phyloP scores from a whole-genome alignment of 2,888 invertebrate species.

The Lasiommata megera region DNA sequence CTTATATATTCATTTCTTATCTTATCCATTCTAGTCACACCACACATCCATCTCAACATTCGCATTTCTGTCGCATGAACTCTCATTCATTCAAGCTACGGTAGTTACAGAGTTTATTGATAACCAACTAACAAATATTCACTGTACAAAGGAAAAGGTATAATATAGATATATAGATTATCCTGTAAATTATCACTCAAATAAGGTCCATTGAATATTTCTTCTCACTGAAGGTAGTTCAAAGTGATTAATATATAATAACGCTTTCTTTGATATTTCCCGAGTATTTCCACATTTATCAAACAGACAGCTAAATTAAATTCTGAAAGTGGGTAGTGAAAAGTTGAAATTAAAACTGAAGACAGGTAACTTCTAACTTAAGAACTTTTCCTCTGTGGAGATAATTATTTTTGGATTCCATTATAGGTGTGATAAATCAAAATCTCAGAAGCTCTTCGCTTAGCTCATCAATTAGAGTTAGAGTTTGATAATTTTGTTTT shows the following conservation, averaged over 20 bases:
- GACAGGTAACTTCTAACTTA: slow-evolving; percentile 9
- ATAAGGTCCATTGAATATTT: too few species aligned
- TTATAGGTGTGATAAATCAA: slow-evolving; percentile 8
- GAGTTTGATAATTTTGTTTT: neutral
- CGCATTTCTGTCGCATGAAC: too few species aligned
- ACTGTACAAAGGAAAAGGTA: too few species aligned
- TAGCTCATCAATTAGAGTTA: slow-evolving; percentile 2
- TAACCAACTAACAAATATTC: too few species aligned
- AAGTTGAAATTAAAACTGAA: slow-evolving; percentile 9
- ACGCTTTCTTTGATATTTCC: slow-evolving; percentile 2
- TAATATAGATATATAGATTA: too few species aligned
- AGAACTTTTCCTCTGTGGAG: neutral
- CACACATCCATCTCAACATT: too few species aligned
- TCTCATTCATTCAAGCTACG: too few species aligned
- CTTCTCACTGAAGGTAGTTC: neutral
- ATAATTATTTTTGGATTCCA: slow-evolving; percentile 10
- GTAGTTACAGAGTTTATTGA: too few species aligned
- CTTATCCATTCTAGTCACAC: too few species aligned
- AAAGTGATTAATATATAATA: slow-evolving; percentile 3
- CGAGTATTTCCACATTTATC: slow-evolving; percentile 5
- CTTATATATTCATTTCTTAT: too few species aligned
- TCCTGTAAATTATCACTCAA: too few species aligned
- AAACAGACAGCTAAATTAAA: slow-evolving; percentile 6
- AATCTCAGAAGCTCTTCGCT: neutral
- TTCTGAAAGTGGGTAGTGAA: slow-evolving; percentile 2